Evolutionary conservation across 2,888 invertebrate genomes (phyloP).

Genomic region (Eupithecia subumbrata): DNA sequence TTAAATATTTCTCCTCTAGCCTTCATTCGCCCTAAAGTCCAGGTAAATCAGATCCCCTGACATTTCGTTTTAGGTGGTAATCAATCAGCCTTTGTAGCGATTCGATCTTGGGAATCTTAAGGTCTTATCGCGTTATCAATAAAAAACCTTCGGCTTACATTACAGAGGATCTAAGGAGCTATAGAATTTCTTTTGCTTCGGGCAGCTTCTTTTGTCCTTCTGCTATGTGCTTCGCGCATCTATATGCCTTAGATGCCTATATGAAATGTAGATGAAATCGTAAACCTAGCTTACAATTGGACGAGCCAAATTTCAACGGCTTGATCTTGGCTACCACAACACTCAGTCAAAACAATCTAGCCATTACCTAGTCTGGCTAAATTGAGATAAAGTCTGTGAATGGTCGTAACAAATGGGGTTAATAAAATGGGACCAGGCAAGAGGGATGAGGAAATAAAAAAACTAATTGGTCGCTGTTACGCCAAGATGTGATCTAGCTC

Average conservation of each 20-base stretch:
- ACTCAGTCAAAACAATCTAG: not conserved
- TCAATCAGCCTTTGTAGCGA: conserved; percentile 38
- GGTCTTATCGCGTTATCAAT: conserved; percentile 15
- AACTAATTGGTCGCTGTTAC: too few relatives aligned
- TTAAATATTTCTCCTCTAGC: conserved; percentile 18
- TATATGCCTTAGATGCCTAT: too few relatives aligned
- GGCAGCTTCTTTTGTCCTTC: too few relatives aligned
- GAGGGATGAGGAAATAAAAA: too few relatives aligned
- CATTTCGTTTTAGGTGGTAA: conserved; percentile 37
- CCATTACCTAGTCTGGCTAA: not conserved
- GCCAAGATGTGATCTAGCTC: too few relatives aligned
- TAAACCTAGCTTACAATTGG: not conserved
- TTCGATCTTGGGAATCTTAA: conserved; percentile 25
- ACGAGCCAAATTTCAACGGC: not conserved
- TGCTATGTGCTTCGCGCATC: not conserved
- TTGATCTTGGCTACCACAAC: not conserved
- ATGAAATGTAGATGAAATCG: not conserved
- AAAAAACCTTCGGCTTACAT: not conserved
- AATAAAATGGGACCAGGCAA: too few relatives aligned
- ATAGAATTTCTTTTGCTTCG: not conserved
- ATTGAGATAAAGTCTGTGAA: not conserved
- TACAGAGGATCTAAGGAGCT: not conserved
- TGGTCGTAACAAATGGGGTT: too few relatives aligned
- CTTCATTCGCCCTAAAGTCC: conserved; percentile 25
- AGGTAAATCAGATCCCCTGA: conserved; percentile 36